Evolutionary conservation across 2,888 invertebrate genomes (phyloP), one percentile per base, ranked within the genome.

Genomic region (Caenorhabditis auriculariae): DNA sequence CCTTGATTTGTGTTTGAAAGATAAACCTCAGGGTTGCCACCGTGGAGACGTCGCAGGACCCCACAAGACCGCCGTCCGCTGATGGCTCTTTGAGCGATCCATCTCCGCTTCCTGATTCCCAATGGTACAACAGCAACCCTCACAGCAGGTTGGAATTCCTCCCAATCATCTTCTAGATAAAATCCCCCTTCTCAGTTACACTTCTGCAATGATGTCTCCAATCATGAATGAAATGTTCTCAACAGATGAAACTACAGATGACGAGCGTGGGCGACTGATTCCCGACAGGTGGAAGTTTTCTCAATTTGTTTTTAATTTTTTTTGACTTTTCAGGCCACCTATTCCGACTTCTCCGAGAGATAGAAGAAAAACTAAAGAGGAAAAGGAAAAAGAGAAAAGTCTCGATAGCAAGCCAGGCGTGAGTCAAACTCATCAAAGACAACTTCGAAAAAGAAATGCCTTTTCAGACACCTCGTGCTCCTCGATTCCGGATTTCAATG

Each of bases 191-290:
- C 69, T 44, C 48, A 77, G 78, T 47, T 77, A 78, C 59, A 76
- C 78, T 2, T 74, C 78, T 6, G 78, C 78, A 3, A 78, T 78
- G 78, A 68, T 75, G 64, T 77, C 77, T 5, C 78, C 78, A 5
- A 64, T 78, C n/a, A 75, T 75, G 72, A 60, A 54, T 26, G 71
- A 70, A 24, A 60, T 68, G 27, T 56, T 66, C 29, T 69, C 71
- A 5, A 66, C 61, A 2, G 69, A 70, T 29, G 72, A 70, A 26
- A 68, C 68, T 5, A 68, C 69, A 1, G 70, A 72, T 42, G 72
- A 70, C 17, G 62, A 66, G 35, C 62, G 52, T 42, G 59, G 56
- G 9, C 49, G 54, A 37, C 45, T 65, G 42, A 60, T 67, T n/a
- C 60, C 64, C 35, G 69, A 66, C 54, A 58, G 61, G 72, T 72